Evolutionary conservation across 2,113 vertebrate species (phyloP), one percentile per base, ranked within the genome.

Genomic region (Hippocampus comes): DNA sequence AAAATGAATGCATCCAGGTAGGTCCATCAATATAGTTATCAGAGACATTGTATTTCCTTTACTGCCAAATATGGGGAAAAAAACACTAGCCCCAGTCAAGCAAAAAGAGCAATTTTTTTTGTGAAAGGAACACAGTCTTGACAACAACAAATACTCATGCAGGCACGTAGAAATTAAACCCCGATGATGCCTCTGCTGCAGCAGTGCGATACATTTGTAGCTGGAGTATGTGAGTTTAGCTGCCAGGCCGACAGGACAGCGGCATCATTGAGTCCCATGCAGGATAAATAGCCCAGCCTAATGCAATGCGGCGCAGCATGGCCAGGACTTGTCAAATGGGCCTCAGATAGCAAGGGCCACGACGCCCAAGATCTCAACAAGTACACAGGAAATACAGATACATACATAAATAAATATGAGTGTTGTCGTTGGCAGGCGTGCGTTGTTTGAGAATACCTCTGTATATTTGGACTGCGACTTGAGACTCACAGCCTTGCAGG

Each of bases 341-440:
- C 81, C 86, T 92, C 79, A 90, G 87, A 84, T 84, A 84, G 74
- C 43, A 53, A 25, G 70, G 78, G 68, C 84, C 67, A 46, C 84
- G 85, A 79, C 64, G 27, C 80, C 87, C 74, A 77, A 83, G 85
- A 89, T 85, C 87, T 84, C 82, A 46, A 84, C 79, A 86, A 89
- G 89, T 87, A 88, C 81, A 89, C 88, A 93, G 92, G 89, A 92
- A 92, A 89, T 89, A 89, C 82, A 87, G 82, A 91, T 90, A 93
- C 92, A 92, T 90, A 86, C 84, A 85, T 90, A 89, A 91, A 93
- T 88, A 92, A 91, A 90, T 81, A 89, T 27, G 17, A 80, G 84
- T 92, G 90, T 92, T 93, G 79, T 81, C 84, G 74, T 93, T 93
- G 91, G 92, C 91, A 90, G 71, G 66, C 43, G 20, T 11, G 46